These are phyloP conservation scores for Notospermus geniculatus DNA, from an alignment of 1,140 invertebrate genomes.

Conservation along the genomic window DNA sequence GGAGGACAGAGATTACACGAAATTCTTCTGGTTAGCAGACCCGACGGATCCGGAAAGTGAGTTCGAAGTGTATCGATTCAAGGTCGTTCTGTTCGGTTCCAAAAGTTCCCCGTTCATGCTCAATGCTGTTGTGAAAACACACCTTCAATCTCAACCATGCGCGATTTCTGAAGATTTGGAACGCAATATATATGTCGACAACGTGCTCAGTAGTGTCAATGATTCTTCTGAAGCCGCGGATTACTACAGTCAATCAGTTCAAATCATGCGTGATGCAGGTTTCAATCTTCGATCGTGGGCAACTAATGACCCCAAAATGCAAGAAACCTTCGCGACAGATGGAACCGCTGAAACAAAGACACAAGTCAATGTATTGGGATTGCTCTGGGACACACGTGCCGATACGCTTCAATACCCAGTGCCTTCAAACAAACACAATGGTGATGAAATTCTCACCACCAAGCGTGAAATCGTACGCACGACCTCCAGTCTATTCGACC, in stretches of 20 bases:
- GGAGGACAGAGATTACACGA: background rate
- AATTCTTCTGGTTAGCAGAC: slow-evolving; percentile 4
- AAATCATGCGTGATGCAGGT: background rate
- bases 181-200: background rate
- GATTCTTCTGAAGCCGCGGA: background rate
- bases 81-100: background rate
- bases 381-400: background rate
- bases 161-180: background rate
- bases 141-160: background rate
- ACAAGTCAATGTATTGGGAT: too few species aligned
- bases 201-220: background rate
- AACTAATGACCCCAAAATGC: background rate
- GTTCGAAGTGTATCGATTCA: slow-evolving; percentile 3
- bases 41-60: background rate
- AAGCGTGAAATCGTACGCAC: slow-evolving; percentile 11
- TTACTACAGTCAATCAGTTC: background rate
- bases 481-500: slow-evolving; percentile 50
- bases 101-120: background rate
- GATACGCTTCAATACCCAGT: background rate
- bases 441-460: background rate
- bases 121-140: background rate
- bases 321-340: too few species aligned
- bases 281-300: slow-evolving; percentile 4
- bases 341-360: too few species aligned
- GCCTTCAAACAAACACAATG: background rate